Percentiles rank a stretch among this genome's conserved stretches.
Conservation (phyloP, 2,888 invertebrate species). For the Pammene aurita region DNA sequence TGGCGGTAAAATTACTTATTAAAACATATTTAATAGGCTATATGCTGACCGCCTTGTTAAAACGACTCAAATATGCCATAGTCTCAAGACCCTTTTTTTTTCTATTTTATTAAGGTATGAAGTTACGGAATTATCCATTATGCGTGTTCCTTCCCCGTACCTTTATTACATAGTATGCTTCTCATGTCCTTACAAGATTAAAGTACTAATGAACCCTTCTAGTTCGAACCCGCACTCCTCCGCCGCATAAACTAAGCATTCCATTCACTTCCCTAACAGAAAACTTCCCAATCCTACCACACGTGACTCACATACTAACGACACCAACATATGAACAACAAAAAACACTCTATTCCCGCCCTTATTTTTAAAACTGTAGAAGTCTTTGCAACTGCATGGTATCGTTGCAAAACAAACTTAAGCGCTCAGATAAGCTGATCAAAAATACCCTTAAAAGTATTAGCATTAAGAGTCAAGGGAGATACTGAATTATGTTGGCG, state of each 20-base stretch:
- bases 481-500: background rate
- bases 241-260: conserved; percentile 40
- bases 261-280: conserved; percentile 37
- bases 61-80: too few species aligned
- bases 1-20: too few species aligned
- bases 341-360: background rate
- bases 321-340: conserved; percentile 7
- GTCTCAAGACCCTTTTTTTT: too few species aligned
- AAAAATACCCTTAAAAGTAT: background rate
- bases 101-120: too few species aligned
- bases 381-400: background rate
- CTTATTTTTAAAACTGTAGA: conserved; percentile 3
- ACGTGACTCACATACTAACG: conserved; percentile 41
- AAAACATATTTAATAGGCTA: too few species aligned
- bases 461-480: background rate
- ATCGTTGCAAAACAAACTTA: background rate
- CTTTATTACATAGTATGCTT: conserved; percentile 13
- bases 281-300: conserved; percentile 35
- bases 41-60: too few species aligned
- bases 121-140: too few species aligned
- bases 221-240: conserved; percentile 33
- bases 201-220: conserved; percentile 37
- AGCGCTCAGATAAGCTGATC: background rate
- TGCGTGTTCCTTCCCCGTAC: background rate
- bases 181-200: conserved; percentile 36